phyloP scores from a whole-genome alignment of 1,140 invertebrate genomes.

The Cydia splendana region DNA sequence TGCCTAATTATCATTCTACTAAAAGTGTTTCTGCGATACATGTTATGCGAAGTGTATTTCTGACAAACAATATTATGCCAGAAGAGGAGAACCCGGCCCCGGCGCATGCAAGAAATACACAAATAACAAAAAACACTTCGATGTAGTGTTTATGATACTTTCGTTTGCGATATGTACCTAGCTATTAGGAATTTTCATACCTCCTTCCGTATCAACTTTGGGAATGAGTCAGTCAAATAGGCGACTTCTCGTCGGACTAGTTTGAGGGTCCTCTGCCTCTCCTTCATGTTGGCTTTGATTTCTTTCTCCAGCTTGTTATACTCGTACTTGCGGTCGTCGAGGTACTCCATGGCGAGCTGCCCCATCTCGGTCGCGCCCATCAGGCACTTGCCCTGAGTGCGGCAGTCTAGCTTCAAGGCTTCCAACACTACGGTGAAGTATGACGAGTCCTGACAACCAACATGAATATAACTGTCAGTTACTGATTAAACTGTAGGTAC shows the following conservation, averaged over 20 bases:
- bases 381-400: slow-evolving; percentile 81
- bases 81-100: too few species aligned
- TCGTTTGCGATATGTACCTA: too few species aligned
- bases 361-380: slow-evolving; percentile 82
- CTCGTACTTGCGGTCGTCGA: slow-evolving; percentile 81
- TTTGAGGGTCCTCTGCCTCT: slow-evolving; percentile 80
- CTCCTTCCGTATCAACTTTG: slow-evolving; percentile 81
- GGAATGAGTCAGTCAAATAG: slow-evolving; percentile 80
- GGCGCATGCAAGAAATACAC: too few species aligned
- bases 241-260: slow-evolving; percentile 77
- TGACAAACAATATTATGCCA: too few species aligned
- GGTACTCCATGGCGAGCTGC: slow-evolving; percentile 82
- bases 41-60: too few species aligned
- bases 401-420: slow-evolving; percentile 79
- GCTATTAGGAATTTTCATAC: slow-evolving; percentile 54
- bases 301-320: slow-evolving; percentile 80
- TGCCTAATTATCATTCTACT: too few species aligned
- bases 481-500: background rate
- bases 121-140: too few species aligned
- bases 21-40: too few species aligned
- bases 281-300: slow-evolving; percentile 82
- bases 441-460: slow-evolving; percentile 78
- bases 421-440: slow-evolving; percentile 82
- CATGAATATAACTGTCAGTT: background rate
- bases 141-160: too few species aligned